Base-by-base conservation (phyloP, 92 coral and sea anemone genomes). In the Palythoa caribaeorum region DNA sequence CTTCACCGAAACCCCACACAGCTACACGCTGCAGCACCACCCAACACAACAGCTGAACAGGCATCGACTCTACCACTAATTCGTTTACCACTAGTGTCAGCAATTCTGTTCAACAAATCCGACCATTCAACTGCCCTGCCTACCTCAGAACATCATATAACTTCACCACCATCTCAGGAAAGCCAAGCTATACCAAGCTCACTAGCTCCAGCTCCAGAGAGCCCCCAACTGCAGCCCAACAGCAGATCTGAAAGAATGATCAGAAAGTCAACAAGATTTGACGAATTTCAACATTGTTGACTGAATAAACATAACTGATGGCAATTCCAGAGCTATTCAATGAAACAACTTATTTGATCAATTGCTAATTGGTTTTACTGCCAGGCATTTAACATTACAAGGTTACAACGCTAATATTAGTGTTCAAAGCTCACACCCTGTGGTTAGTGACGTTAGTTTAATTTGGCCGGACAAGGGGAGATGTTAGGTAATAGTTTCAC, bases 11-110 rank as follows among this genome's bases (percentile, higher is more conserved):
- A 73, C 74, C 78, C 78, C 65, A 78, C 84, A 16, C 84, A 83
- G 74, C 73, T 84, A 38, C 71, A 88, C 60, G 71, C 84, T 73
- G 83, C 88, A 54, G 14, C 77, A 10, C 71, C 92, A 75, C 76
- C 88, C 2, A 53, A 66, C 77, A 17, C 20, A 57, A 54, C 60
- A 38, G 71, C 83, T 44, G 50, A n/a, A 71, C 71, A 38, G 53
- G 39, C 83, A 37, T 73, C 44, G 8, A 78, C 77, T 7, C 88
- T 35, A 19, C 84, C 77, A 73, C 83, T 71, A 36, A 84, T 77
- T 40, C 78, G 38, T 76, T 81, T 63, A 51, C 76, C 81, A 68
- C 86, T 75, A 40, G 77, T 14, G 63, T 37, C 77, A 47, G 77
- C 79, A 28, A 28, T 28, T 28, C 28, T 28, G 28, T 28, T 28